A percentile compares a stretch with the other conserved stretches of the same genome.
phyloP scores from a whole-genome alignment of 2,797 vertebrate genomes.

The Pterois miles region DNA sequence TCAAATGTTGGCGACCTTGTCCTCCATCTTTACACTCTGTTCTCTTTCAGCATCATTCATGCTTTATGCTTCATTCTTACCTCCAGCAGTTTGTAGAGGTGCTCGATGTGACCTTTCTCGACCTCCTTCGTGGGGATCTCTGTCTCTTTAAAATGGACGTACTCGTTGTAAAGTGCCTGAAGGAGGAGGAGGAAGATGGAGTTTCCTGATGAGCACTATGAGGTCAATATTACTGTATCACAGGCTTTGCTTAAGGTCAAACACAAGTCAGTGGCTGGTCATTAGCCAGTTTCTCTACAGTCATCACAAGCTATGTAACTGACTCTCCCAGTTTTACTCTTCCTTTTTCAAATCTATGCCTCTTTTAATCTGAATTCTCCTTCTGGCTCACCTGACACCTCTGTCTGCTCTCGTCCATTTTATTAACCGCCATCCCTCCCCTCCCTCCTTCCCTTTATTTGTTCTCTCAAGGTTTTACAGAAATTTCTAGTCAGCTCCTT shows the following conservation, averaged over 20 bases:
- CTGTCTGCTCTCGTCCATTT: not conserved
- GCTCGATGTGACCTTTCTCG: slow-evolving; percentile 91
- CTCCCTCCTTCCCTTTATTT: not conserved
- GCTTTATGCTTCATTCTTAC: slow-evolving; percentile 38
- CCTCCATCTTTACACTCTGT: not conserved
- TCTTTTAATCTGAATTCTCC: not conserved
- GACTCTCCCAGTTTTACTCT: not conserved
- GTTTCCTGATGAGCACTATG: not conserved
- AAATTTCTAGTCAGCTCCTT: not conserved
- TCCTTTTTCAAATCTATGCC: not conserved
- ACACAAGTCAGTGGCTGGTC: slow-evolving; percentile 7
- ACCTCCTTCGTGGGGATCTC: slow-evolving; percentile 93
- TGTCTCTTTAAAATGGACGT: slow-evolving; percentile 98
- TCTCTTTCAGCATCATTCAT: not conserved
- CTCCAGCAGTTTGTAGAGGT: slow-evolving; percentile 96
- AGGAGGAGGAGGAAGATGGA: not conserved
- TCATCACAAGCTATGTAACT: not conserved
- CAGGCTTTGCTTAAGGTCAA: slow-evolving; percentile 13
- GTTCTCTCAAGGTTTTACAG: slow-evolving; percentile 2
- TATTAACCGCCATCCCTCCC: not conserved
- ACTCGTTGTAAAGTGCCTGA: slow-evolving; percentile 99
- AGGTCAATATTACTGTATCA: not conserved
- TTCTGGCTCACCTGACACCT: not conserved
- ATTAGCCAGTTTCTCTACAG: not conserved
- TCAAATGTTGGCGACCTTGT: not conserved